These are phyloP conservation scores for Tipula unca DNA, from an alignment of 2,888 invertebrate species.

Conservation along the genomic window DNA sequence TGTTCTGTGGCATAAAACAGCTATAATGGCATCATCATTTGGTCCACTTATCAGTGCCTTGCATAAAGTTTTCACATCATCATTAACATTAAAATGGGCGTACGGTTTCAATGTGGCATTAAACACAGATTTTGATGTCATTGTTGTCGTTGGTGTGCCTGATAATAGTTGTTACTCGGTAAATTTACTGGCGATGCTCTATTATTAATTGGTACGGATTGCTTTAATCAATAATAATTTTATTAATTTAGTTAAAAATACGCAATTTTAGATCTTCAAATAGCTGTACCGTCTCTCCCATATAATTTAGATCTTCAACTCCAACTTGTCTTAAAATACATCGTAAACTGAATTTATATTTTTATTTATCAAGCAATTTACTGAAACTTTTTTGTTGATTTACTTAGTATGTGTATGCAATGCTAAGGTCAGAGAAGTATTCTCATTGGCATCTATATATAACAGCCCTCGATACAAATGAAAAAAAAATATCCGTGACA, in stretches of 20 bases:
- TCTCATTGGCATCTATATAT: too few relatives aligned
- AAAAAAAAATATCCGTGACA: too few relatives aligned
- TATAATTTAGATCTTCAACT: background rate
- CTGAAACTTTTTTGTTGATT: background rate
- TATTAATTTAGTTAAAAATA: too few relatives aligned
- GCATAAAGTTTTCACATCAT: background rate
- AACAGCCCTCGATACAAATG: too few relatives aligned
- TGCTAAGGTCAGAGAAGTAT: too few relatives aligned
- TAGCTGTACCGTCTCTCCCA: background rate
- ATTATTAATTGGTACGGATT: background rate
- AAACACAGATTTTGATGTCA: background rate
- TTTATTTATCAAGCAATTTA: background rate
- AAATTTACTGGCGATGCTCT: background rate
- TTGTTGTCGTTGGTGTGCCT: background rate
- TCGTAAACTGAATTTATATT: background rate
- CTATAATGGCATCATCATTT: background rate
- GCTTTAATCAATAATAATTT: too few relatives aligned
- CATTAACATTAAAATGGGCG: constrained; percentile 8
- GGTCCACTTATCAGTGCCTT: background rate
- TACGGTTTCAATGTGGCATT: background rate
- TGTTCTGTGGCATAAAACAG: background rate
- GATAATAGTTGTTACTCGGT: background rate
- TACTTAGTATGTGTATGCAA: background rate
- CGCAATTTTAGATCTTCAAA: too few relatives aligned
- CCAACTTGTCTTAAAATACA: background rate